Evolutionary conservation across 2,113 vertebrate species (phyloP).

Genomic region (Mastomys coucha): DNA sequence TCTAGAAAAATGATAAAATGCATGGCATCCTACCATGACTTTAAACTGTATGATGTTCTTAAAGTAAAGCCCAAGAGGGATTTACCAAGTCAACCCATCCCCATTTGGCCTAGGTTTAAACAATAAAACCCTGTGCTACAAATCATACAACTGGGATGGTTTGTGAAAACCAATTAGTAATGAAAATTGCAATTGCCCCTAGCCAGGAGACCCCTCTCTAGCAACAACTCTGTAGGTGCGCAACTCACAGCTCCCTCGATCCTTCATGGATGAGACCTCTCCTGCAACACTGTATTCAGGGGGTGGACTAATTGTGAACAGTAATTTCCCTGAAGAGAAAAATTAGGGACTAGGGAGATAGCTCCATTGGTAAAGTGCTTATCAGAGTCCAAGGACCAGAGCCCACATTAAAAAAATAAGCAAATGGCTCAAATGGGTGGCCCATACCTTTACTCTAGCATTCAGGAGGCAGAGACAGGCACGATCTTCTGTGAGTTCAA

Average conservation of each 20-base stretch:
- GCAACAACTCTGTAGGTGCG: background rate
- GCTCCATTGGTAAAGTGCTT: background rate
- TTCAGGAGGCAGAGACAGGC: background rate
- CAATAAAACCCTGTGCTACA: slow-evolving; percentile 52
- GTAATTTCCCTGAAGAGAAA: background rate
- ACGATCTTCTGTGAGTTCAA: background rate
- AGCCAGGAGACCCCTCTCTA: background rate
- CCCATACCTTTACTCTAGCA: background rate
- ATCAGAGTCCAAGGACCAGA: background rate
- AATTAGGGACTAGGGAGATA: no score
- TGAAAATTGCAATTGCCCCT: slow-evolving; percentile 1
- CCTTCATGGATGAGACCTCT: background rate
- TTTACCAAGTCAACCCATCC: slow-evolving; percentile 18
- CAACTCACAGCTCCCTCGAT: accelerated
- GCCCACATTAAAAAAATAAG: background rate
- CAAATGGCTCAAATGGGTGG: background rate
- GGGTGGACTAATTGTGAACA: background rate
- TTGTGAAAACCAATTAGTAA: slow-evolving; percentile 15
- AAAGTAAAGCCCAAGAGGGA: slow-evolving; percentile 48
- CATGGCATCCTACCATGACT: background rate
- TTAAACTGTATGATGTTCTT: slow-evolving; percentile 19
- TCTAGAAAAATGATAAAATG: slow-evolving; percentile 45
- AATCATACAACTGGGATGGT: slow-evolving; percentile 54
- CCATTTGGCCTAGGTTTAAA: slow-evolving; percentile 46
- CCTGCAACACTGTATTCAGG: background rate